Base-by-base conservation (phyloP, 2,113 vertebrate genomes). In the Tor tambroides region DNA sequence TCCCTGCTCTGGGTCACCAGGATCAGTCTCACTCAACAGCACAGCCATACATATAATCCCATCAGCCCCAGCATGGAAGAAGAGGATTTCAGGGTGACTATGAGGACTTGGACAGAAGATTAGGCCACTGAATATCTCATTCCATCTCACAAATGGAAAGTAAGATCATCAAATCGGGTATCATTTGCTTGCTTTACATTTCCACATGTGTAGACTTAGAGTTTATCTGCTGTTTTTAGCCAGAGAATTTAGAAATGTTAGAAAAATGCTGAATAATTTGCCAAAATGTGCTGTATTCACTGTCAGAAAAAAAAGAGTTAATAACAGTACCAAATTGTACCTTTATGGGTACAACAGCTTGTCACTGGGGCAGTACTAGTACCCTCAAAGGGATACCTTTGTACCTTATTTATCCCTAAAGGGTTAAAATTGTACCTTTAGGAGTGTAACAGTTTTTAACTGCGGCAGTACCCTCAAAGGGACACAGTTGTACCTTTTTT, bases 1-100 rank as follows among this genome's bases (percentile, higher is more conserved):
- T 83, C 41, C 41, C 61, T 49, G 41, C 61, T 83, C 41, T 28
- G 17, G 80, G 80, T 83, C 61, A 69, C 59, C 1, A 5, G 79
- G 79, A 81, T 81, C 79, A 81, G 59, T 35, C 10, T 51, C 63
- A 32, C 41, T 69, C 63, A 83, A 69, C 80, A 82, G 38, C 61
- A 82, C 35, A 65, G 38, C 61, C n/a, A 28, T 82, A 46, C n/a
- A 82, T 30, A 69, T 49, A 83, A 83, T 83, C 80, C 80, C 41
- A 69, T 83, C 80, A 51, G 41, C 63, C 41, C 63, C 63, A 19
- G 61, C 63, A 30, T 23, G 26, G 61, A 21, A 83, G 63, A 83
- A 83, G 41, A 83, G 80, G 80, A 83, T 83, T 83, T 83, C 80
- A 83, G 63, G 17, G 63, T 49, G 26, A 71, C 43, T 12, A 12